Evolutionary conservation across 2,888 invertebrate genomes (phyloP), one percentile per base, ranked within the genome.

Genomic region (Perdita meconis): DNA sequence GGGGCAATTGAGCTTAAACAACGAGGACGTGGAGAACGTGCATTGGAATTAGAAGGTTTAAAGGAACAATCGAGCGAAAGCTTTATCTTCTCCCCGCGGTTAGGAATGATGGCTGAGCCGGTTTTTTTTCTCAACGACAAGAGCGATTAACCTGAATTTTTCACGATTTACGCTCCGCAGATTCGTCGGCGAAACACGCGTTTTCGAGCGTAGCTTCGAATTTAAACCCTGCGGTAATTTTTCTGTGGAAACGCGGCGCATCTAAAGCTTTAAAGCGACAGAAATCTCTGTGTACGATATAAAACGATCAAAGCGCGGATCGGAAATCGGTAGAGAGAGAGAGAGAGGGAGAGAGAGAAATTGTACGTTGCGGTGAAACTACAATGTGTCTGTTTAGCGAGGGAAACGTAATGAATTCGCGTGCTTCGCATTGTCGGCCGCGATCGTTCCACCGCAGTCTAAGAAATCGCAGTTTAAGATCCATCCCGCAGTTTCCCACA

Each of bases 401-500:
- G 44, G n/a, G 24, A 47, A 16, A 47, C n/a, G 16, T 36, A 59
- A 51, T 51, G 51, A 59, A 66, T 59, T 59, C 42, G 40, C 16
- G 38, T 66, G 59, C 59, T 36, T 59, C 34, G 19, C n/a, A 36
- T 59, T 44, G 66, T 53, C 44, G n/a, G 19, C 22, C 19, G 24
- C 38, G 38, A 24, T 36, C 78, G 61, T 79, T 76, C 65, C 63
- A 47, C 55, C 30, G 53, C 40, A 30, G 19, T 68, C 61, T 76
- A 79, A 79, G 79, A 82, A 82, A 81, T 82, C 70, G 79, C 57
- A 57, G 82, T 73, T 81, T 72, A 70, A 76, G 79, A 57, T 66
- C 64, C 82, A 81, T 71, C 70, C 76, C 69, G 63, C 55, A 66
- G 44, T 67, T 82, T 81, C 71, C 67, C 79, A 77, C 53, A 55